Evolutionary conservation across 2,797 vertebrate species (phyloP).

Genomic region (Chaetophractus vellerosus): DNA sequence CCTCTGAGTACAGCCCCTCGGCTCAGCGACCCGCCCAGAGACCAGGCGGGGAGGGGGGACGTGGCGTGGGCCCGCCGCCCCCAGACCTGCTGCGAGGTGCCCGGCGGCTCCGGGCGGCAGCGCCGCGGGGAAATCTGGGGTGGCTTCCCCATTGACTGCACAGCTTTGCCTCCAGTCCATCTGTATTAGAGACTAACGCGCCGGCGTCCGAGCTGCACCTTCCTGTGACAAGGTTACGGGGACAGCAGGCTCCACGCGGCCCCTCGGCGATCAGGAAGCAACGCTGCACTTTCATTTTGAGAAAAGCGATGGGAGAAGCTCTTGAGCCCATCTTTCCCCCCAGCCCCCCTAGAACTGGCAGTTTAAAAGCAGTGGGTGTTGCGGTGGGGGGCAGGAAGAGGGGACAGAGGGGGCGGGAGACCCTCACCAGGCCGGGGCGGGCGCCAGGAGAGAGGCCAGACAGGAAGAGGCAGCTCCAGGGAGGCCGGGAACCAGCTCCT

Average conservation of each 20-base stretch:
- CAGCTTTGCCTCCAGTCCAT: conserved; percentile 88
- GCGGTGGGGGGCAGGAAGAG: not conserved
- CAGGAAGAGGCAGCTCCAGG: not conserved
- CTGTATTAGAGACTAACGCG: conserved; percentile 83
- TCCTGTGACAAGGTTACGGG: conserved; percentile 84
- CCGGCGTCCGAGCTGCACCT: conserved; percentile 83
- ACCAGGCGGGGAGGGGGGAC: too few species aligned
- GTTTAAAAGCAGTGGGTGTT: conserved; percentile 24
- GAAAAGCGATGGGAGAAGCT: conserved; percentile 75
- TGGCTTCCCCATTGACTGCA: conserved; percentile 74
- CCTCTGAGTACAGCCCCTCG: not conserved
- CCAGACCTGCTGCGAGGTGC: too few species aligned
- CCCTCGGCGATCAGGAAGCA: conserved; percentile 75
- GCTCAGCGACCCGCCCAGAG: too few species aligned
- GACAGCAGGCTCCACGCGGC: not conserved
- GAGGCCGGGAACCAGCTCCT: too few species aligned
- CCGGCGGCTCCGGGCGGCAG: too few species aligned
- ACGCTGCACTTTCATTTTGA: conserved; percentile 84
- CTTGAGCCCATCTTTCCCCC: conserved; percentile 36
- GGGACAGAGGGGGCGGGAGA: not conserved
- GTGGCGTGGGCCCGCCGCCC: too few species aligned
- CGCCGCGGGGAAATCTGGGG: conserved; percentile 78
- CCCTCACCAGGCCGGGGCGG: not conserved
- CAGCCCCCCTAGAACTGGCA: conserved; percentile 55
- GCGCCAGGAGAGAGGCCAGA: not conserved